Conservation (phyloP, 2,113 vertebrate species). For the Megaceryle torquata region DNA sequence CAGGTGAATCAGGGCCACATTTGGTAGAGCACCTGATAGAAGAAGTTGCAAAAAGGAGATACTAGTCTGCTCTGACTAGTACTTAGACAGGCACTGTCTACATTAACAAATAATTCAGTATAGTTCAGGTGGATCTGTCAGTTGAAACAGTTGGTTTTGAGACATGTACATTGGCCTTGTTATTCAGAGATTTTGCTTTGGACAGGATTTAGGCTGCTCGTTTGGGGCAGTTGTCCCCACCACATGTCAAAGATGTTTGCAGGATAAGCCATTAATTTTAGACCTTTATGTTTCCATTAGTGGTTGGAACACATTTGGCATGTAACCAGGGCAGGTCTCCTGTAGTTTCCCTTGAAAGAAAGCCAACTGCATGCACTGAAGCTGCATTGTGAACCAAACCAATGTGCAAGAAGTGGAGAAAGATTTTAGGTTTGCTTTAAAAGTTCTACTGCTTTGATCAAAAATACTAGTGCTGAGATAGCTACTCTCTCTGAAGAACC, state of each 20-base stretch:
- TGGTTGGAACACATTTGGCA: background rate
- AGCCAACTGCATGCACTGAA: background rate
- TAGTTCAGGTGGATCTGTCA: background rate
- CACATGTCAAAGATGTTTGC: accelerated
- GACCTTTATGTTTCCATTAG: background rate
- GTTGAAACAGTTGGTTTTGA: background rate
- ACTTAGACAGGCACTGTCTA: background rate
- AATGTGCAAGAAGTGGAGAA: background rate
- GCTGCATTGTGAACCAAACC: background rate
- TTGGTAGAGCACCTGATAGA: background rate
- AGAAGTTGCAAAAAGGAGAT: background rate
- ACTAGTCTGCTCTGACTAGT: background rate
- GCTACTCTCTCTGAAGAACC: background rate
- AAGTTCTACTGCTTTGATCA: background rate
- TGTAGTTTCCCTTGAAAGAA: background rate
- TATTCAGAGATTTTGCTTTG: background rate
- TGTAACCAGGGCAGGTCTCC: background rate
- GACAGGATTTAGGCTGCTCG: background rate
- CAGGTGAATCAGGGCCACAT: background rate
- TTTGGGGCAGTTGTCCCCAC: background rate
- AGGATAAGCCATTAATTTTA: background rate
- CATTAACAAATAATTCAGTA: background rate
- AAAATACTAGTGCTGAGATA: background rate
- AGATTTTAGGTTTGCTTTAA: background rate
- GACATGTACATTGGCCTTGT: background rate